Percentiles rank a stretch among this genome's conserved stretches.
Evolutionary conservation across 2,888 invertebrate genomes (phyloP).

Genomic region (Lepeophtheirus nordmannii): DNA sequence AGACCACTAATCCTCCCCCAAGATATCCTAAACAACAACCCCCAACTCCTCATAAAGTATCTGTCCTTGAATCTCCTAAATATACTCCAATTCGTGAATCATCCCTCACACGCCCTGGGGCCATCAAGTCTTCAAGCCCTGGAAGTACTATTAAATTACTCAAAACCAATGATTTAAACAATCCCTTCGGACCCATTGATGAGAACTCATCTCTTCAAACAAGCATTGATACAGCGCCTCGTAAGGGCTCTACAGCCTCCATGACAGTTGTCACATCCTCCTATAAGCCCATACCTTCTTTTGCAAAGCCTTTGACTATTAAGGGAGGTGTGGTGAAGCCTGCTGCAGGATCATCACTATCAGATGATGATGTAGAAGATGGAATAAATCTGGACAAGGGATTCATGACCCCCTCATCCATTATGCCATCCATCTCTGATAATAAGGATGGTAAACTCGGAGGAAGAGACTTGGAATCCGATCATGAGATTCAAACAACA

Average conservation of each 20-base stretch:
- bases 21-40: background rate
- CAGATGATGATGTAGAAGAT: background rate
- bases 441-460: no score
- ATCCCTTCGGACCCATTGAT: background rate
- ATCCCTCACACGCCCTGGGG: background rate
- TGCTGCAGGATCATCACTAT: background rate
- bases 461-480: background rate
- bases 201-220: background rate
- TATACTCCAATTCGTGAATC: conserved; percentile 2
- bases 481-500: background rate
- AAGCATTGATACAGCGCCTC: background rate
- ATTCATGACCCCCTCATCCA: no score
- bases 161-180: background rate
- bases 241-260: background rate
- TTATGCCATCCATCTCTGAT: no score
- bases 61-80: background rate
- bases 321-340: background rate
- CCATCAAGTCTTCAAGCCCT: background rate
- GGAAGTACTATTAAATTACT: background rate
- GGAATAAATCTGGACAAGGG: no score
- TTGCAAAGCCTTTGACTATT: background rate
- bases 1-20: background rate
- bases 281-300: background rate
- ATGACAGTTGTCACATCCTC: conserved; percentile 1
- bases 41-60: background rate